Conservation (phyloP, 2,797 vertebrate genomes). For the Botia kubotai region DNA sequence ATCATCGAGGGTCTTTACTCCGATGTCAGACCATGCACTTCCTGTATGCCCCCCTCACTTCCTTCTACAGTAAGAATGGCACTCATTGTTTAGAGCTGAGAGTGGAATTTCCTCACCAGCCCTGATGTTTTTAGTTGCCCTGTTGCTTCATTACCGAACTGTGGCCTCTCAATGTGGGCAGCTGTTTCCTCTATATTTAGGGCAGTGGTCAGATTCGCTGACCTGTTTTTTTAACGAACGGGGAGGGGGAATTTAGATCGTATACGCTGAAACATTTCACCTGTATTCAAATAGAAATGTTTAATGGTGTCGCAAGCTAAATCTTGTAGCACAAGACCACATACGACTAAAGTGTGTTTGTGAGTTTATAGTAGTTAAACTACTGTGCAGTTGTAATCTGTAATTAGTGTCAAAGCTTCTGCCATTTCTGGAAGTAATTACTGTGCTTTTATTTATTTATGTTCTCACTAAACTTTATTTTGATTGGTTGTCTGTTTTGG, state of each 20-base stretch:
- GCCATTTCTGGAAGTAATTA: not conserved
- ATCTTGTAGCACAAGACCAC: not conserved
- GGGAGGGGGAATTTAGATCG: slow-evolving; percentile 28
- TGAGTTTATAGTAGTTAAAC: no score
- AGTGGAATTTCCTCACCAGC: slow-evolving; percentile 58
- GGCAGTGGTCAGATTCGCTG: slow-evolving; percentile 53
- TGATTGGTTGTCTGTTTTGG: not conserved
- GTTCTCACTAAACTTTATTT: not conserved
- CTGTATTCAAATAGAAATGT: not conserved
- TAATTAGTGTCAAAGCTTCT: not conserved
- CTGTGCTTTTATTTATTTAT: not conserved
- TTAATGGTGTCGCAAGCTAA: not conserved
- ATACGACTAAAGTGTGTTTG: not conserved
- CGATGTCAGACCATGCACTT: slow-evolving; percentile 50
- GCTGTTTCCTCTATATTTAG: slow-evolving; percentile 58
- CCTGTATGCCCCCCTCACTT: slow-evolving; percentile 52
- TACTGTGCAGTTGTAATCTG: not conserved
- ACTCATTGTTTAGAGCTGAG: slow-evolving; percentile 52
- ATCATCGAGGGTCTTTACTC: slow-evolving; percentile 45
- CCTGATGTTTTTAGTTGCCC: slow-evolving; percentile 15
- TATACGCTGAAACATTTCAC: not conserved
- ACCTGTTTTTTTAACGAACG: slow-evolving; percentile 28
- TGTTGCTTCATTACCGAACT: slow-evolving; percentile 46
- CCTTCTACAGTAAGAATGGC: slow-evolving; percentile 57
- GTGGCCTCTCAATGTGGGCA: slow-evolving; percentile 53